Conservation (phyloP, 2,113 vertebrate species). For the Sorex fumeus region DNA sequence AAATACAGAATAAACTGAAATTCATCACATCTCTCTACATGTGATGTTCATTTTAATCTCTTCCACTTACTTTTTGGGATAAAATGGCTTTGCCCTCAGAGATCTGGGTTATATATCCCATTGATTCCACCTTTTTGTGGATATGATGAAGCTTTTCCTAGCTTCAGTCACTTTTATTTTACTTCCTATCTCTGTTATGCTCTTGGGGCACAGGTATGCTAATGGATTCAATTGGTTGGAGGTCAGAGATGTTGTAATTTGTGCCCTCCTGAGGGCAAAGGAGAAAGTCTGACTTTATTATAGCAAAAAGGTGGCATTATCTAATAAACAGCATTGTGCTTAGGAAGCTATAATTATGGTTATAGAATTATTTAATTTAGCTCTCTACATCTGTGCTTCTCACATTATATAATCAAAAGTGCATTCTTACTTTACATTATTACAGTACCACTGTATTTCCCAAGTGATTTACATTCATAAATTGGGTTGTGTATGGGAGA, state of each 20-base stretch:
- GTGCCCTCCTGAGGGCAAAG: slow-evolving; percentile 55
- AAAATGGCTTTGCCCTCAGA: not conserved
- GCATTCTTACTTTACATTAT: slow-evolving; percentile 73
- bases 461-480: slow-evolving; percentile 76
- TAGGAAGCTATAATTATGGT: slow-evolving; percentile 65
- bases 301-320: slow-evolving; percentile 60
- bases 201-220: not conserved
- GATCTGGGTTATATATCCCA: not conserved
- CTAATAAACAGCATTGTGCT: slow-evolving; percentile 62
- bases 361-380: slow-evolving; percentile 62
- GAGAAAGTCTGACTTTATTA: slow-evolving; percentile 37
- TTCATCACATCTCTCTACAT: not conserved
- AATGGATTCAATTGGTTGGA: slow-evolving; percentile 34
- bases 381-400: slow-evolving; percentile 50
- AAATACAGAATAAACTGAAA: slow-evolving; percentile 40
- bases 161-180: slow-evolving; percentile 29
- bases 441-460: slow-evolving; percentile 57
- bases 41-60: slow-evolving; percentile 17
- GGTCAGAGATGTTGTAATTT: slow-evolving; percentile 53
- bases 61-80: not conserved
- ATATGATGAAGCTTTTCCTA: not conserved
- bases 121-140: not conserved
- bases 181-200: not conserved
- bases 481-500: slow-evolving; percentile 67
- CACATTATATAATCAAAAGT: slow-evolving; percentile 71